Base-by-base conservation (phyloP, 2,113 vertebrate species). In the Thryonomys swinderianus region DNA sequence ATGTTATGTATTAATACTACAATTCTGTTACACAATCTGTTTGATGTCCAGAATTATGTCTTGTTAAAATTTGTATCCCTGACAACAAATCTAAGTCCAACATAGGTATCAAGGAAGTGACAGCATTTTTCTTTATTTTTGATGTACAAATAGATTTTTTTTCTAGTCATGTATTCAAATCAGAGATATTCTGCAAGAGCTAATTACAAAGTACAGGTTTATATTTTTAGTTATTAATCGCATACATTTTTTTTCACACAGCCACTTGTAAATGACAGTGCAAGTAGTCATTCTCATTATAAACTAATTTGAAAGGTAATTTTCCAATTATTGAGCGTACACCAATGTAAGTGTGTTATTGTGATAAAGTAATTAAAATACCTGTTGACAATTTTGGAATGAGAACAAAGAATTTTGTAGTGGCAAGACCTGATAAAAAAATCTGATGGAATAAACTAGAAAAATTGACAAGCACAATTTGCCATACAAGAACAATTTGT, bases 401-500 rank as follows among this genome's bases (percentile, higher is more conserved):
- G 48, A 76, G 96, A 96, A 95, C 14, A 74, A 94, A 66, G 42
- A 37, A 79, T 79, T 96, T 96, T 95, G 53, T 95, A 90, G 67
- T 93, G 74, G 59, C 59, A 85, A 96, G 89, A 94, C 83, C 42
- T 84, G 91, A 84, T 94, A 71, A 85, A 90, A 88, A 92, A 61
- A 78, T 45, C 82, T 91, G 96, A 96, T 95, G 80, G 48, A 40
- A 80, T 96, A 85, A 93, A 96, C 66, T 71, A 96, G 96, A 95
- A 94, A 97, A 95, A 92, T 42, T 92, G 91, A 95, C 95, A 92
- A 95, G 79, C 37, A 69, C 78, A 93, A 62, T 95, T 92, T 37
- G 17, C 45, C 32, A 40, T 30, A 45, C 34, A 95, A 90, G 89
- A 97, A 94, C 71, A 84, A 97, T 97, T 97, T 97, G 89, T 97